These are phyloP conservation scores for Phocides pigmalion DNA, from an alignment of 1,140 invertebrate genomes.

Conservation along the genomic window DNA sequence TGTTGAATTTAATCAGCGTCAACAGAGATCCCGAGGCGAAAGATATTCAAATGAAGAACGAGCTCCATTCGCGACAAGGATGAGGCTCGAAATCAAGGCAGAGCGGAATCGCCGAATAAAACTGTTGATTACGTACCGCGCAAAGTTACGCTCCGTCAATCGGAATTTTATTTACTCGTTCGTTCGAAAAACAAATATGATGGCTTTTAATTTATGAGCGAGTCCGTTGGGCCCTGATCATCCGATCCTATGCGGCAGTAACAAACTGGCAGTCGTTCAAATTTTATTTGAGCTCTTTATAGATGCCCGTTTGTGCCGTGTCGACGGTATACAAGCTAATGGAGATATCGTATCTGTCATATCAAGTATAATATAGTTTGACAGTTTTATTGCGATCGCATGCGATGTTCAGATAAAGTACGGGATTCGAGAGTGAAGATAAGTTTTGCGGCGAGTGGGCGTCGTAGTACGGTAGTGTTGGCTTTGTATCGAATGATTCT, in stretches of 20 bases:
- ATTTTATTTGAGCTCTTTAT: conserved; percentile 68
- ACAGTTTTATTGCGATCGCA: conserved; percentile 76
- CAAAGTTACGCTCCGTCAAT: conserved; percentile 77
- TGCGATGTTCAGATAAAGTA: conserved; percentile 61
- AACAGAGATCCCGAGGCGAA: conserved; percentile 55
- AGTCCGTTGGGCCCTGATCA: conserved; percentile 53
- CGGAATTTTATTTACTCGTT: conserved; percentile 77
- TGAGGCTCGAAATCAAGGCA: conserved; percentile 69
- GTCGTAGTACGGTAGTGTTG: too few relatives aligned
- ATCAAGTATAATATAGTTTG: conserved; percentile 70
- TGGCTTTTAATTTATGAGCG: conserved; percentile 79
- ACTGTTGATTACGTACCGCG: conserved; percentile 77
- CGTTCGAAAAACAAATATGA: conserved; percentile 80
- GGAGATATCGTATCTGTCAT: conserved; percentile 77
- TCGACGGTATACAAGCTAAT: conserved; percentile 68
- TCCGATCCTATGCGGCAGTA: conserved; percentile 46
- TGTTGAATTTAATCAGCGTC: conserved; percentile 70
- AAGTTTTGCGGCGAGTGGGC: conserved; percentile 38
- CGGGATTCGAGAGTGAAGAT: conserved; percentile 47
- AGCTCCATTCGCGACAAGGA: conserved; percentile 55
- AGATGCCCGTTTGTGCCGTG: conserved; percentile 56
- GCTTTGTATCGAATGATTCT: too few relatives aligned
- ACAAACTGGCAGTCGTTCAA: conserved; percentile 52
- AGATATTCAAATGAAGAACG: conserved; percentile 76
- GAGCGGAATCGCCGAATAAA: conserved; percentile 73